Conservation (phyloP, 2,888 invertebrate genomes). For the Julus scanicus region DNA sequence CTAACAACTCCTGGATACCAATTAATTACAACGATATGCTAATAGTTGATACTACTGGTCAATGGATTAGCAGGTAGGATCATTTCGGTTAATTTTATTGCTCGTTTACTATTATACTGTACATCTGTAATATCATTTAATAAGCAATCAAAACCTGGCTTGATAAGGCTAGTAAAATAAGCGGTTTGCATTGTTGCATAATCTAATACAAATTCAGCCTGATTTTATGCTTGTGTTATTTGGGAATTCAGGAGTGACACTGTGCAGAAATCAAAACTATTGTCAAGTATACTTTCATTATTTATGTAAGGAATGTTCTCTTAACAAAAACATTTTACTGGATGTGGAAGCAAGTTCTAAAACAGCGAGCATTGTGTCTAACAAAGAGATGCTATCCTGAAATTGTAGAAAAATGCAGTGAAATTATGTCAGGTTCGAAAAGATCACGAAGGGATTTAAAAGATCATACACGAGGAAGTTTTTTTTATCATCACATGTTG, state of each 20-base stretch:
- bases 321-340: neutral
- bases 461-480: slow-evolving; percentile 21
- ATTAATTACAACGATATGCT: neutral
- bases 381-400: too few relatives aligned
- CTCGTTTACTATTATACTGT: too few relatives aligned
- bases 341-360: neutral
- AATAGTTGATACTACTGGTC: neutral
- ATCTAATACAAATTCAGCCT: too few relatives aligned
- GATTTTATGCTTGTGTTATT: too few relatives aligned
- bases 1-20: neutral
- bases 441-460: slow-evolving; percentile 9
- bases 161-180: neutral
- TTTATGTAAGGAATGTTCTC: neutral
- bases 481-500: neutral
- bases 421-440: slow-evolving; percentile 2
- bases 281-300: neutral
- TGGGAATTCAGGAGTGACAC: neutral
- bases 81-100: neutral
- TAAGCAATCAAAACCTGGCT: too few relatives aligned
- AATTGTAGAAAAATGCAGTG: neutral
- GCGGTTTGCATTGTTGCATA: too few relatives aligned
- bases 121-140: too few relatives aligned
- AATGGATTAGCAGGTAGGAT: slow-evolving; percentile 3
- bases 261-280: neutral
- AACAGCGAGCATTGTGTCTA: neutral